A percentile compares a stretch with the other conserved stretches of the same genome.
These are phyloP conservation scores for Paramormyrops kingsleyae DNA, from an alignment of 2,113 vertebrate species.

Conservation along the genomic window DNA sequence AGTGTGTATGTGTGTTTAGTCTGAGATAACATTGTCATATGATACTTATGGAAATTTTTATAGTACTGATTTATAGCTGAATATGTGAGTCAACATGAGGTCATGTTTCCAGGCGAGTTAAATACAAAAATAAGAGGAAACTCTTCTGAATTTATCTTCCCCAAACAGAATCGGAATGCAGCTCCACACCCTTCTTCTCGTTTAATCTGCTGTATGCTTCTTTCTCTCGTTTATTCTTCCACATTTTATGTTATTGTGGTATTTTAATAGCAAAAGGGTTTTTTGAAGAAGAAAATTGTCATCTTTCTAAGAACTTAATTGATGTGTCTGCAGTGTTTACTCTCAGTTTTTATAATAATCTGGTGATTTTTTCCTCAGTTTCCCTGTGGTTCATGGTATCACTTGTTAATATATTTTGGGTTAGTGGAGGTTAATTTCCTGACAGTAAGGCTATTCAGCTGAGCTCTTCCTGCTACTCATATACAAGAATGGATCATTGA, in stretches of 20 bases:
- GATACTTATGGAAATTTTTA: background rate
- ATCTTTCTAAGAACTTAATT: background rate
- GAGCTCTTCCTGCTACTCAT: background rate
- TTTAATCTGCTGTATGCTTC: background rate
- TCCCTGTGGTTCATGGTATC: background rate
- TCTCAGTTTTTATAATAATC: background rate
- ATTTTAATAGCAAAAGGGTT: background rate
- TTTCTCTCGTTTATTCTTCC: background rate
- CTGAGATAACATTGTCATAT: background rate
- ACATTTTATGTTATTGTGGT: background rate
- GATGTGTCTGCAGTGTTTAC: background rate
- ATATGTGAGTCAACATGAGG: slow-evolving; percentile 1
- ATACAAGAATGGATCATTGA: background rate
- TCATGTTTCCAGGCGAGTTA: slow-evolving; percentile 6
- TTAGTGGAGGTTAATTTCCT: background rate
- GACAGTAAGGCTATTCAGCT: background rate
- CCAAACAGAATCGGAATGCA: background rate
- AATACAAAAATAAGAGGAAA: slow-evolving; percentile 25
- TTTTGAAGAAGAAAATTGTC: background rate
- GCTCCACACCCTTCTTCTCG: background rate
- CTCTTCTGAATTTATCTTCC: slow-evolving; percentile 16
- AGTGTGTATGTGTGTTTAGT: background rate
- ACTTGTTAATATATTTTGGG: background rate
- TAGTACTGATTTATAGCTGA: slow-evolving; percentile 5
- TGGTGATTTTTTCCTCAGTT: background rate